Base-by-base conservation (phyloP, 2,888 invertebrate species). In the Nemurella pictetii region DNA sequence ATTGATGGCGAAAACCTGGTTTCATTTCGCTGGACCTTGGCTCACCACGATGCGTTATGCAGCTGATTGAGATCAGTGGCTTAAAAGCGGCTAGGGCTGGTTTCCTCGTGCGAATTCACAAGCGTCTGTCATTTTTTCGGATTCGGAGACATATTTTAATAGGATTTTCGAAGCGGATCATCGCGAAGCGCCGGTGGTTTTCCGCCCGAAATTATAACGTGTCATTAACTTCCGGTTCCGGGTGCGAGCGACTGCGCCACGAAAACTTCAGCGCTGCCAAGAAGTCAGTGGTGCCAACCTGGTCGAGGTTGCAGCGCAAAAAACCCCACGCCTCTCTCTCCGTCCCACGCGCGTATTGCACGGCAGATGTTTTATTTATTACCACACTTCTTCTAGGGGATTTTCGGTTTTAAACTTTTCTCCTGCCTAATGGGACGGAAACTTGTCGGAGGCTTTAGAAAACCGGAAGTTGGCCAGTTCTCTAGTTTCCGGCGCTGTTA, bases 381-480 rank as follows among this genome's bases (percentile, higher is more conserved):
- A 36, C n/a, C n/a, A n/a, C 35, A 36, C 25, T 81, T 81, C 80
- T 81, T 81, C 55, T 35, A 36, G 25, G 80, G 80, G 80, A 35
- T 81, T 35, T 81, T 81, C 35, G 9, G 32, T 35, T 35, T 35
- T 35, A 26, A 35, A 32, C 35, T 81, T 81, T 81, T 35, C 80
- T 81, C 27, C 32, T 35, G 27, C 35, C 80, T 35, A 81, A 81
- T 81, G 80, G 80, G 36, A 26, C 32, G 80, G 80, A 81, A 81
- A 81, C 35, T 30, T 3, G 80, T 35, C 15, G 80, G 26, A 81
- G 20, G 2, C 25, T 9, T 29, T 80, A 15, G 7, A 27, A 80
- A 30, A 35, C 27, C 84, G 84, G 84, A 84, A 83, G 83, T 85
- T 85, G 85, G 85, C 75, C 82, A 83, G 83, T 74, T 85, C 82